phyloP scores from a whole-genome alignment of 1,140 invertebrate species.

The Anoplolepis gracilipes region DNA sequence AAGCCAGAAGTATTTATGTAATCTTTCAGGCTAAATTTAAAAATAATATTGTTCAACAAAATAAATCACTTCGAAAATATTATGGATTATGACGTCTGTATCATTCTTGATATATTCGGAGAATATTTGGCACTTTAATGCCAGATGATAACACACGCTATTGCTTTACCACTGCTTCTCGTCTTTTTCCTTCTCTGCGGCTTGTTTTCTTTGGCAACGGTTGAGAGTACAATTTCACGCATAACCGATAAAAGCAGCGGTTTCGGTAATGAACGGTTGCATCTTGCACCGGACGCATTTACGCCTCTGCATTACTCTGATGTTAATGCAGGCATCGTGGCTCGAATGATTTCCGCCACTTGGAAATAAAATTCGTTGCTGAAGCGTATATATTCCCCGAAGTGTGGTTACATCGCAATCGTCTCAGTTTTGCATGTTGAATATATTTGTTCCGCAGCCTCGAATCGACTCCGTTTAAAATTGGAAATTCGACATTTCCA shows the following conservation, averaged over 20 bases:
- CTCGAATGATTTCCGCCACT: conserved; percentile 69
- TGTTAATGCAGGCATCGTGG: neutral
- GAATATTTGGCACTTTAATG: conserved; percentile 60
- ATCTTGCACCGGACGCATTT: conserved; percentile 63
- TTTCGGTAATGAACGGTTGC: conserved; percentile 76
- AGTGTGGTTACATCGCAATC: conserved; percentile 41
- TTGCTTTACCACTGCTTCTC: conserved; percentile 20
- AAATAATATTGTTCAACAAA: no score
- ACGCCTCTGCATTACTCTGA: conserved; percentile 51
- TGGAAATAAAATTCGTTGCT: conserved; percentile 71
- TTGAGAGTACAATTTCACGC: conserved; percentile 72
- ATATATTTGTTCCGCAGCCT: conserved; percentile 43
- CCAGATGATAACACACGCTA: conserved; percentile 62
- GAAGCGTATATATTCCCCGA: conserved; percentile 20
- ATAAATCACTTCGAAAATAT: conserved; percentile 24
- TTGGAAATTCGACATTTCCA: conserved; percentile 19
- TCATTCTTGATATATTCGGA: conserved; percentile 65
- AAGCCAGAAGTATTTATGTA: no score
- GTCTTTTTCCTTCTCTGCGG: conserved; percentile 45
- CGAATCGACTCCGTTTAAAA: conserved; percentile 22
- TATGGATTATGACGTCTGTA: conserved; percentile 56
- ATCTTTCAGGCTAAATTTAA: no score
- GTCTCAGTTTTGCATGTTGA: conserved; percentile 36
- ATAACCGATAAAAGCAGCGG: conserved; percentile 77
- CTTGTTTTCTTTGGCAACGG: conserved; percentile 66